phyloP scores from a whole-genome alignment of 2,113 vertebrate genomes.

The Mormyrus lacerda region DNA sequence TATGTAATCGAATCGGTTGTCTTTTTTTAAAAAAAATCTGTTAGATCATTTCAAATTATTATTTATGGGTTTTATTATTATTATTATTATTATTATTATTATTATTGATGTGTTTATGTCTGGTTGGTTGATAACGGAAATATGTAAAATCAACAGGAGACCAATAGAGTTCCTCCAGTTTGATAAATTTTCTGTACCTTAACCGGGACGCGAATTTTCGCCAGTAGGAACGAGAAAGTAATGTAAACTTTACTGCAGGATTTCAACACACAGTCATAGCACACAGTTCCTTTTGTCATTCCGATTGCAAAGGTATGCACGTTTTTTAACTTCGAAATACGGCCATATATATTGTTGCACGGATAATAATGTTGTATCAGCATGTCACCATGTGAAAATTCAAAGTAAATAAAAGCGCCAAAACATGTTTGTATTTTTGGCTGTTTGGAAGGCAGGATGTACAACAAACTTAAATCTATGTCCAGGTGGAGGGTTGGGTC shows the following conservation, averaged over 20 bases:
- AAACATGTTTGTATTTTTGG: background rate
- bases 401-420: background rate
- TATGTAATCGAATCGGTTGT: background rate
- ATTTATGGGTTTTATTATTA: background rate
- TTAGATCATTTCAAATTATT: background rate
- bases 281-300: background rate
- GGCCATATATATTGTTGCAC: background rate
- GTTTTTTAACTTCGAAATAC: background rate
- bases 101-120: background rate
- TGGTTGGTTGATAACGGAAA: background rate
- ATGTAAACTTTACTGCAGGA: background rate
- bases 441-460: background rate
- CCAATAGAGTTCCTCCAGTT: background rate
- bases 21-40: background rate
- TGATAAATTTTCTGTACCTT: background rate
- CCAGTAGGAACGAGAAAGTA: background rate
- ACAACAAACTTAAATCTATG: background rate
- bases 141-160: background rate
- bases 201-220: background rate
- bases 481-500: background rate
- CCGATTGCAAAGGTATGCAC: background rate
- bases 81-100: background rate
- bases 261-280: background rate
- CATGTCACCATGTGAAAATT: background rate
- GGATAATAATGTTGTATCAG: background rate